Conservation (phyloP, 2,888 invertebrate genomes). For the Heliconius erato region DNA sequence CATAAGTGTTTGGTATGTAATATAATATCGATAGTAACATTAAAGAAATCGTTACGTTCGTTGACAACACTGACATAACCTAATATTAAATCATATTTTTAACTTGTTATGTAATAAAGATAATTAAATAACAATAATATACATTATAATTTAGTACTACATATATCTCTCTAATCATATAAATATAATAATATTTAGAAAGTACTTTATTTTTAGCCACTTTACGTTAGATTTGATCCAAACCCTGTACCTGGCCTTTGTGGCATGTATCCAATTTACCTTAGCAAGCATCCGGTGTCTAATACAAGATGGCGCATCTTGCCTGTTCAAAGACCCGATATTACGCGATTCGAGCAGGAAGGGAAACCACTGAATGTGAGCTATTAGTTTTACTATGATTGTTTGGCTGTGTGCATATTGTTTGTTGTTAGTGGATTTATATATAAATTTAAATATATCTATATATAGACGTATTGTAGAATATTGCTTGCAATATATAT, state of each 20-base stretch:
- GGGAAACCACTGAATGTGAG: slow-evolving; percentile 67
- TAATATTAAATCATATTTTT: too few relatives aligned
- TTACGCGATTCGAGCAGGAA: slow-evolving; percentile 79
- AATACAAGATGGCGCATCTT: slow-evolving; percentile 79
- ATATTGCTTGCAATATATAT: too few relatives aligned
- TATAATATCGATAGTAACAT: too few relatives aligned
- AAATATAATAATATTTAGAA: not conserved
- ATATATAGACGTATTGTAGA: too few relatives aligned
- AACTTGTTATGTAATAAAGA: too few relatives aligned
- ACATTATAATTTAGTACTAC: not conserved
- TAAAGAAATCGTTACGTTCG: too few relatives aligned
- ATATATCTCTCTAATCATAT: not conserved
- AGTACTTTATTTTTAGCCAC: slow-evolving; percentile 68
- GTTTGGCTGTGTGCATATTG: not conserved
- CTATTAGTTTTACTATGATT: not conserved
- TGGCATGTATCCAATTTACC: slow-evolving; percentile 73
- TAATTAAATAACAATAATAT: not conserved
- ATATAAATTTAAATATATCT: not conserved
- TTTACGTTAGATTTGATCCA: slow-evolving; percentile 78
- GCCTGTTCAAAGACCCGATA: slow-evolving; percentile 67
- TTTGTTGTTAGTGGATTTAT: not conserved
- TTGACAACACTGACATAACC: too few relatives aligned
- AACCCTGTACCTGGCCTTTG: slow-evolving; percentile 77
- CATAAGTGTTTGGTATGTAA: too few relatives aligned
- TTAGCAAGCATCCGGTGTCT: slow-evolving; percentile 77